A percentile compares a stretch with the other conserved stretches of the same genome.
Evolutionary conservation across 2,888 invertebrate species (phyloP).

Genomic region (Prosapia bicincta): DNA sequence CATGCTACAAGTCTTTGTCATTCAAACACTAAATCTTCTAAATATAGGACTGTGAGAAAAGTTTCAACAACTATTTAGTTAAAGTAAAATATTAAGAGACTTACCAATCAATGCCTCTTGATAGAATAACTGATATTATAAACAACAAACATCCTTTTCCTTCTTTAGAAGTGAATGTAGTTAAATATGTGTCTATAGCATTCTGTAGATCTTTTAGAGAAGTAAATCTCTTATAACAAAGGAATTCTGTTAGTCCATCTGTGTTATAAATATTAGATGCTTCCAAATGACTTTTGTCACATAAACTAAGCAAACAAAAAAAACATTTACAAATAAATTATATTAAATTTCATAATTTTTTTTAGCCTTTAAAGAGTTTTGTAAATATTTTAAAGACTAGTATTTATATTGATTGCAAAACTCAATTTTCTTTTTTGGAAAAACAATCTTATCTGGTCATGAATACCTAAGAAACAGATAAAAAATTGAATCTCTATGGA

Average conservation of each 20-base stretch:
- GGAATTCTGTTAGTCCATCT: constrained; percentile 11
- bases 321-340: neutral
- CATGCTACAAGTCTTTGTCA: too few relatives aligned
- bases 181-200: constrained; percentile 14
- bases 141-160: constrained; percentile 28
- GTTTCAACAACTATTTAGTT: too few relatives aligned
- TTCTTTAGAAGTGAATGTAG: constrained; percentile 11
- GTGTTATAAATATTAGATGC: neutral
- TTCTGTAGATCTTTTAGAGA: constrained; percentile 20
- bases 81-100: neutral
- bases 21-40: too few relatives aligned
- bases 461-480: too few relatives aligned
- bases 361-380: too few relatives aligned
- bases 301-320: neutral
- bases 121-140: constrained; percentile 27
- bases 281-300: constrained; percentile 11
- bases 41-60: too few relatives aligned
- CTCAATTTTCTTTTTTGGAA: too few relatives aligned
- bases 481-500: too few relatives aligned
- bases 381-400: too few relatives aligned
- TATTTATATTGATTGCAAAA: too few relatives aligned
- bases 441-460: too few relatives aligned
- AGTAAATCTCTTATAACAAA: constrained; percentile 8
- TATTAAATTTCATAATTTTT: too few relatives aligned
- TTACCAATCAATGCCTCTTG: constrained; percentile 30